Evolutionary conservation across 1,140 invertebrate genomes (phyloP), one percentile per base, ranked within the genome.

Genomic region (Sarcophaga bullata): DNA sequence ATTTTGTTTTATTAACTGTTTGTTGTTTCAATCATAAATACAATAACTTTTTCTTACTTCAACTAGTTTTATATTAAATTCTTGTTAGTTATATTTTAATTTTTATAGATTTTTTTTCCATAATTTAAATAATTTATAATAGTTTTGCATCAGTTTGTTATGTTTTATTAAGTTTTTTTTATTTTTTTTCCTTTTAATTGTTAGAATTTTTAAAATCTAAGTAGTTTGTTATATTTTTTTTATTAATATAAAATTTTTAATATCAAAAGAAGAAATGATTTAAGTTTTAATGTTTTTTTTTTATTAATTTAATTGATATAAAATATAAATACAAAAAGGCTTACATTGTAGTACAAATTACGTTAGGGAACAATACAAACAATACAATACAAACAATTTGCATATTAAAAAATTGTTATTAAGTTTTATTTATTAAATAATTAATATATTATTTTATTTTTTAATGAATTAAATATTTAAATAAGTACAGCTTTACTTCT

Each of bases 321-420:
- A 37, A 37, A 37, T 37, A 37, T 58, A 58, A 58, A 58, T 58
- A 58, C n/a, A 58, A 58, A 58, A 58, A 48, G 73, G 73, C 73
- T 76, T 76, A 76, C 73, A 76, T 76, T 76, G 73, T 76, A 76
- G 73, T 76, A 76, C 73, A 76, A 76, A 76, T 76, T 76, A 58
- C 54, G n/a, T 58, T 58, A 58, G 54, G 54, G 7, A 58, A 58
- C 54, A n/a, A 58, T 58, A 58, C 54, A 58, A 58, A 58, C 15
- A 58, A 58, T 6, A 58, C 4, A 54, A 54, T 13, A 54, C 10
- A 54, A 54, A 54, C n/a, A n/a, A n/a, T 37, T 37, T 1, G 1
- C 25, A 37, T 37, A 37, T 37, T 37, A 37, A 37, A 37, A 37
- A 37, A 37, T 37, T 58, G 11, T 58, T 52, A 10, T 58, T 11